Base-by-base conservation (phyloP, 1,140 invertebrate species). In the Dinoponera quadriceps region DNA sequence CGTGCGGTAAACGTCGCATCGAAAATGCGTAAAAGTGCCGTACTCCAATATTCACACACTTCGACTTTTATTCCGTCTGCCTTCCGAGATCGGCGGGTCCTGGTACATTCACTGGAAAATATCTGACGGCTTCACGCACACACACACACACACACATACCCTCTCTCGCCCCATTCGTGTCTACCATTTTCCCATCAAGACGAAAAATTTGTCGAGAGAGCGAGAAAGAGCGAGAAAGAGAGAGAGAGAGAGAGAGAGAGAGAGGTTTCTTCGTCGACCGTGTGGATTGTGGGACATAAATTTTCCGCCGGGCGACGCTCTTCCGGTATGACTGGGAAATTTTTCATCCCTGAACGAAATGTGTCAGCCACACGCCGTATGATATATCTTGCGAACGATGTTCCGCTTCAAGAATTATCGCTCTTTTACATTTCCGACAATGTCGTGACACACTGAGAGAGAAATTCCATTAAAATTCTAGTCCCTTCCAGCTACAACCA, bases 101-200 rank as follows among this genome's bases (percentile, higher is more conserved):
- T 78, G 63, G 29, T 69, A 78, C 22, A 80, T 80, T 80, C 54
- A 29, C 75, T 22, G 65, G 51, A 80, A 80, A 80, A 80, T 80
- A 71, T 71, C 33, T 57, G 54, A 80, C 54, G 14, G 65, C 7
- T 44, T 44, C 38, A 9, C 9, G 38, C 65, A 29, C 16, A 57
- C 68, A n/a, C n/a, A n/a, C n/a, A n/a, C n/a, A n/a, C n/a, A n/a
- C n/a, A n/a, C n/a, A n/a, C n/a, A n/a, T n/a, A n/a, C n/a, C n/a
- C n/a, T n/a, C n/a, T 3, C 22, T 33, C 65, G 33, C 1, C 62
- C 22, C 22, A 16, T 38, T 25, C 25, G 66, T n/a, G 33, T 69
- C 65, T 59, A 80, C 75, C 75, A 71, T 59, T 71, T 80, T 80
- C 38, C 75, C 54, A 71, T 71, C 75, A 71, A 71, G 75, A 48